phyloP scores from a whole-genome alignment of 2,113 vertebrate species.

The Podocnemis expansa region DNA sequence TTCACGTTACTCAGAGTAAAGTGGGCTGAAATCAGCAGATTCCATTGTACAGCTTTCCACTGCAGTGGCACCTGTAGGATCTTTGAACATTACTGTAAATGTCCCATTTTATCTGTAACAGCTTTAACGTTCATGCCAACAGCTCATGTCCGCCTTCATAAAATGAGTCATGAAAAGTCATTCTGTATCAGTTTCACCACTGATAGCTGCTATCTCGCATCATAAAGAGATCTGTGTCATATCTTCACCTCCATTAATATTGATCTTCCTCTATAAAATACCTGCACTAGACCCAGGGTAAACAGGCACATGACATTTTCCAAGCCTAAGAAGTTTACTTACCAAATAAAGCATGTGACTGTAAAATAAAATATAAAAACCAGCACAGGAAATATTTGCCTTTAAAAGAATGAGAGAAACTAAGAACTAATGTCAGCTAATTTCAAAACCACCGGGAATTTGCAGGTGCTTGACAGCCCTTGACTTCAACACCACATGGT shows the following conservation, averaged over 20 bases:
- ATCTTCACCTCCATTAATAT: slow-evolving; percentile 40
- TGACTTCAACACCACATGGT: background rate
- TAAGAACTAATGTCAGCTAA: background rate
- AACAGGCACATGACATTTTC: slow-evolving; percentile 3
- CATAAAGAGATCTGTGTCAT: slow-evolving; percentile 29
- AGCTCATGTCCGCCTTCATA: slow-evolving; percentile 44
- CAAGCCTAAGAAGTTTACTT: background rate
- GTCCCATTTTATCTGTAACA: background rate
- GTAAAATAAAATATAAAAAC: background rate
- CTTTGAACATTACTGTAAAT: background rate
- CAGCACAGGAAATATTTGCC: background rate
- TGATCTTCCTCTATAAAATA: slow-evolving; percentile 31
- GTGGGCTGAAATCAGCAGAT: slow-evolving; percentile 25
- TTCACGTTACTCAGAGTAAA: background rate
- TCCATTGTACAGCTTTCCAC: background rate
- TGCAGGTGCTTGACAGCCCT: background rate
- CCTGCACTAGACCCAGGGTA: slow-evolving; percentile 5
- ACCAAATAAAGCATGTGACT: background rate
- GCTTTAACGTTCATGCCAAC: background rate
- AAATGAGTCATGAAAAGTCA: slow-evolving; percentile 15
- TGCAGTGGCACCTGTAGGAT: background rate
- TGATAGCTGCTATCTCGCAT: slow-evolving; percentile 11
- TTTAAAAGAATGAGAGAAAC: background rate
- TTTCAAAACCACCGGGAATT: background rate
- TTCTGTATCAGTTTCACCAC: slow-evolving; percentile 9